Conservation (phyloP, 2,888 invertebrate genomes). For the Xestia rhomboidea region DNA sequence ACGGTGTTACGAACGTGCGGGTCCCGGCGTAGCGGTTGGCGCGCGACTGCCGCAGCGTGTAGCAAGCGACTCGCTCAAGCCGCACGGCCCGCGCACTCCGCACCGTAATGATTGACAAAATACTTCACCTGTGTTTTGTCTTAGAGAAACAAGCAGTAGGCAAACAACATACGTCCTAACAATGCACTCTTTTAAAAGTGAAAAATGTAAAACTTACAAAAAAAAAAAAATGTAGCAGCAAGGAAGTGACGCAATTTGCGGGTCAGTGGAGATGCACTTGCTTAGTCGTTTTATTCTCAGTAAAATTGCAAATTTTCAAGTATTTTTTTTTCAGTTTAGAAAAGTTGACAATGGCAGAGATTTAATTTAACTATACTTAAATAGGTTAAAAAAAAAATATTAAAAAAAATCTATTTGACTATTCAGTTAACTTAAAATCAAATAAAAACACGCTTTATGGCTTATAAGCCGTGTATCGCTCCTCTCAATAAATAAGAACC, state of each 20-base stretch:
- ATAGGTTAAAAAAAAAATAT: neutral
- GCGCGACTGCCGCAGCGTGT: conserved; percentile 76
- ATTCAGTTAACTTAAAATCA: neutral
- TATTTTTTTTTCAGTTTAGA: neutral
- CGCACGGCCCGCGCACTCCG: conserved; percentile 72
- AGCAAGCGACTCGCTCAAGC: conserved; percentile 61
- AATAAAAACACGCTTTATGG: conserved; percentile 1
- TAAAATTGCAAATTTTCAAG: neutral
- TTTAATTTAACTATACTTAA: neutral
- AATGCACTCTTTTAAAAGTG: neutral
- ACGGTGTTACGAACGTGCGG: conserved; percentile 72
- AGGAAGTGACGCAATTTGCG: neutral
- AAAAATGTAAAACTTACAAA: neutral
- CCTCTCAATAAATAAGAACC: neutral
- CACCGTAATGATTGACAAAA: conserved; percentile 87
- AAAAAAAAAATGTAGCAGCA: neutral
- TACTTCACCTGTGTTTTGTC: conserved; percentile 87
- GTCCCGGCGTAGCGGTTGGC: conserved; percentile 73
- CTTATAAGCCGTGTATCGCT: neutral
- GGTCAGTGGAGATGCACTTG: neutral
- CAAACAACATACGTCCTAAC: conserved; percentile 35
- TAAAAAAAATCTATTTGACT: neutral
- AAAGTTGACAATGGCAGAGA: too few species aligned
- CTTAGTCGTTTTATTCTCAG: neutral
- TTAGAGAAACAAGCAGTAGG: conserved; percentile 62